These are phyloP conservation scores for Oophaga sylvatica DNA, from an alignment of 2,797 vertebrate species.

Conservation along the genomic window DNA sequence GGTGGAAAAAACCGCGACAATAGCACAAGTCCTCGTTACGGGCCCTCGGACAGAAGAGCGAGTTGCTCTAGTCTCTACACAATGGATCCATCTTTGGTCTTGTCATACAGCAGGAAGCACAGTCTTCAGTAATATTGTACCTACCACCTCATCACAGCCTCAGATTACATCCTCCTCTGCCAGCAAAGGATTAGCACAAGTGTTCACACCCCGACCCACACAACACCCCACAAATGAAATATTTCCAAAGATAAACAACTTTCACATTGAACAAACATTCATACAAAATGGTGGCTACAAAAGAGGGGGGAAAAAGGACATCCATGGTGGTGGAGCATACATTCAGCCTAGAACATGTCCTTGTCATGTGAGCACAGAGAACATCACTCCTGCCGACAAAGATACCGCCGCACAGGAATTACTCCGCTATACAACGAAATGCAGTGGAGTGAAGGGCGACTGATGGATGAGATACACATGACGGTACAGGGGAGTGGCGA, in stretches of 20 bases:
- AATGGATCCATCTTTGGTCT: background rate
- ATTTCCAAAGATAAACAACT: background rate
- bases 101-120: background rate
- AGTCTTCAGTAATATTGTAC: background rate
- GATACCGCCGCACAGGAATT: too few relatives aligned
- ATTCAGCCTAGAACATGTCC: background rate
- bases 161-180: slow-evolving; percentile 33
- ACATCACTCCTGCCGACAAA: too few relatives aligned
- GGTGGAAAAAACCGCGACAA: background rate
- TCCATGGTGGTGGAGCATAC: background rate
- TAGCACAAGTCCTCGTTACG: background rate
- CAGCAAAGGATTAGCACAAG: slow-evolving; percentile 35
- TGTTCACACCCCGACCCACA: background rate
- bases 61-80: background rate
- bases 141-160: background rate
- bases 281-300: slow-evolving; percentile 35
- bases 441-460: background rate
- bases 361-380: background rate
- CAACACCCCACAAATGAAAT: background rate
- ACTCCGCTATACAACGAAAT: background rate
- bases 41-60: background rate
- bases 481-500: too few relatives aligned
- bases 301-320: background rate
- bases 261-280: slow-evolving; percentile 8
- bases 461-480: background rate